Evolutionary conservation across 2,113 vertebrate genomes (phyloP).

Genomic region (rabbit (Oryctolagus cuniculus)): DNA sequence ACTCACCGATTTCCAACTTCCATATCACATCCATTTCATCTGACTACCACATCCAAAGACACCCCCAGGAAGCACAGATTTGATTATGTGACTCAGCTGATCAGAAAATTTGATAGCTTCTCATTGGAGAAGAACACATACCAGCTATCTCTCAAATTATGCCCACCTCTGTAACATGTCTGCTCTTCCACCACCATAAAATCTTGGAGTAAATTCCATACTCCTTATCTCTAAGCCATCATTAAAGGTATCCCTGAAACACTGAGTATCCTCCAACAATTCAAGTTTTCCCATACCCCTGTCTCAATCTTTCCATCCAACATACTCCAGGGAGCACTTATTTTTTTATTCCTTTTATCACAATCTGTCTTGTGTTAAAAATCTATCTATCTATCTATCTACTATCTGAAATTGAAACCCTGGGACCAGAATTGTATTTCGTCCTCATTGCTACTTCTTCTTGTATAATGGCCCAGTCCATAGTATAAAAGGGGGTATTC

Average conservation of each 20-base stretch:
- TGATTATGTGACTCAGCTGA: not conserved
- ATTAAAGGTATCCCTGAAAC: not conserved
- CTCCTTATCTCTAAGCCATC: not conserved
- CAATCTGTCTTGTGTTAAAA: not conserved
- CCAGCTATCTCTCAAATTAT: not conserved
- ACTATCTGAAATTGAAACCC: not conserved
- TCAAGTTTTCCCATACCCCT: not conserved
- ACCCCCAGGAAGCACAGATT: not conserved
- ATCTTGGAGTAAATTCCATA: not conserved
- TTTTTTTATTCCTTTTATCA: not conserved
- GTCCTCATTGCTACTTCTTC: not conserved
- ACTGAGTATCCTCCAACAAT: not conserved
- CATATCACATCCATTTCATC: not conserved
- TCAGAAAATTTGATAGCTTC: not conserved
- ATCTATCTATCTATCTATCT: too few species aligned
- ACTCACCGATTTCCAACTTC: not conserved
- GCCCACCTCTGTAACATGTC: not conserved
- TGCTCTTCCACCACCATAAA: not conserved
- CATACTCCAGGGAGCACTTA: not conserved
- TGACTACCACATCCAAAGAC: not conserved
- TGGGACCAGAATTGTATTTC: not conserved
- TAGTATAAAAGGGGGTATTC: not conserved
- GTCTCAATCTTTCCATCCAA: not conserved
- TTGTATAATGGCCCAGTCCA: not conserved
- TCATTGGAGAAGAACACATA: not conserved